Evolutionary conservation across 2,797 vertebrate species (phyloP).

Genomic region (Hapalemur alaotrensis): DNA sequence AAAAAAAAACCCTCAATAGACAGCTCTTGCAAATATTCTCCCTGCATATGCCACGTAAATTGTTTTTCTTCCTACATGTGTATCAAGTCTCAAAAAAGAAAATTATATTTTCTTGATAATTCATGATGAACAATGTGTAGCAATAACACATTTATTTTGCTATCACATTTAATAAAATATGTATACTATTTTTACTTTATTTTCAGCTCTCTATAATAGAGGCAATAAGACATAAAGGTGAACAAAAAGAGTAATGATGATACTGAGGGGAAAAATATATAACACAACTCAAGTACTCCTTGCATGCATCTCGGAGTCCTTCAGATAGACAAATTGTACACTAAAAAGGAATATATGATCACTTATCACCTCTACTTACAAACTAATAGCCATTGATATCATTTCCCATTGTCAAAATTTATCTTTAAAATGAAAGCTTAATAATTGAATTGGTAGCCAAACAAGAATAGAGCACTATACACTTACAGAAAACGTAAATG

Average conservation of each 20-base stretch:
- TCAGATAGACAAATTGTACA: slow-evolving; percentile 33
- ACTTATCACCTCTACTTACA: slow-evolving; percentile 23
- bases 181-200: not conserved
- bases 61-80: slow-evolving; percentile 11
- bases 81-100: not conserved
- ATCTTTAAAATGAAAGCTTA: slow-evolving; percentile 56
- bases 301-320: not conserved
- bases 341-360: slow-evolving; percentile 34
- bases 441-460: slow-evolving; percentile 43
- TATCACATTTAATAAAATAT: slow-evolving; percentile 57
- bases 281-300: not conserved
- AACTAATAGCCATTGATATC: slow-evolving; percentile 35
- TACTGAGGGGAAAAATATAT: not conserved
- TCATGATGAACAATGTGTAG: not conserved
- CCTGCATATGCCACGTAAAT: not conserved
- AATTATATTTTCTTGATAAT: not conserved
- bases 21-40: not conserved
- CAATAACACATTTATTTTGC: slow-evolving; percentile 50
- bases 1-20: not conserved
- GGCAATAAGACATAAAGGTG: slow-evolving; percentile 63
- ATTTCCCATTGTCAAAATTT: slow-evolving; percentile 42
- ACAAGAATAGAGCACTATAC: not conserved
- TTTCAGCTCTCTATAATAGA: slow-evolving; percentile 60
- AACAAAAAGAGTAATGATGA: slow-evolving; percentile 59
- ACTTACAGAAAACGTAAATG: not conserved